Evolutionary conservation across 2,888 invertebrate species (phyloP), one percentile per base, ranked within the genome.

Genomic region (Microctonus hyperodae): DNA sequence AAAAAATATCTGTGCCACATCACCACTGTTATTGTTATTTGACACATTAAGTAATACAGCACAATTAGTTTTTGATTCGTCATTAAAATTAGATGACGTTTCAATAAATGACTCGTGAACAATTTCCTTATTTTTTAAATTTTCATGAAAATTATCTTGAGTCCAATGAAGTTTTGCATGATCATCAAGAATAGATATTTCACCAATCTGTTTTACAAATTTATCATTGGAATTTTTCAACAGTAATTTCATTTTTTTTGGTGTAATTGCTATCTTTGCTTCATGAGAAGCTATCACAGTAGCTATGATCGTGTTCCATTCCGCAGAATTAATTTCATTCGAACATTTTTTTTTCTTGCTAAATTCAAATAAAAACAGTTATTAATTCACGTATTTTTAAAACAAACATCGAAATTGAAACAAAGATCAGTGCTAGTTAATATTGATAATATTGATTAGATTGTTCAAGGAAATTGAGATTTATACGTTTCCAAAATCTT

Each of bases 271-370:
- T 10, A 72, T 70, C 56, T 81, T 72, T 4, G 69, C 65, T 10
- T 75, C 75, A 16, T 74, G 70, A 2, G 64, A 68, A 3, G 73
- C 66, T 56, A 81, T 62, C 0, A 75, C 72, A 23, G 76, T 79
- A 10, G 75, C 53, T n/a, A 82, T 31, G 9, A 78, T 74, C 62
- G 75, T 79, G 71, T 82, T 81, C 82, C 82, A 82, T 31, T 82
- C 82, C 0, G 77, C 69, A 3, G 78, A 68, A 67, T 78, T 81
- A 40, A 79, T 66, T 64, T 71, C 74, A 35, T 61, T 74, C 58
- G 78, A 79, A 71, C 82, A 82, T 28, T 79, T 80, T 65, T 79
- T 80, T 68, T 81, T 81, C 51, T 80, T 79, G 40, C 81, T 81
- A 58, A 11, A 56, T 31, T 23, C 20, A 31, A 10, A 25, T 23